Base-by-base conservation (phyloP, 2,797 vertebrate species). In the Pachyuromys duprasi region DNA sequence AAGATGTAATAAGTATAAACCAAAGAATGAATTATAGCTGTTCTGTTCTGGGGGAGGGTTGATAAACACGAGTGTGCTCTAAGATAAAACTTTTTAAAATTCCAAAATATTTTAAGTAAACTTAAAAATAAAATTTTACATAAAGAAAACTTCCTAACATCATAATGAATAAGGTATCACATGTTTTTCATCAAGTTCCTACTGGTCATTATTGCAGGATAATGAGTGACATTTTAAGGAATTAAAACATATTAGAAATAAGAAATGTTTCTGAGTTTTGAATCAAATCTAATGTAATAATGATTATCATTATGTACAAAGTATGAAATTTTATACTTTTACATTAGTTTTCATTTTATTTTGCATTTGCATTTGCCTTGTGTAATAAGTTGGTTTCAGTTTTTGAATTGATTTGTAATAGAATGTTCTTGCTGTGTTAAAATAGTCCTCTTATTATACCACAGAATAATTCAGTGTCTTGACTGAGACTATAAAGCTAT, bases 261-360 rank as follows among this genome's bases (percentile, higher is more conserved):
- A 82, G 92, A 94, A 96, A 96, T 49, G 79, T 81, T 95, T 93
- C 63, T 91, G 83, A 96, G 86, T 74, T 93, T 74, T 92, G 75
- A 96, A 96, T 95, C 96, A 80, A 88, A 69, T 96, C 53, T 97
- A 97, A 97, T 96, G 36, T 86, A 96, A 95, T 97, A 97, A 96
- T 97, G 69, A 97, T 94, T 87, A 97, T 96, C 65, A 97, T 97
- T 96, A 97, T 72, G 36, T 79, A 69, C 45, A 93, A 95, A 91
- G 81, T 70, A 86, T 95, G 75, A 87, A 96, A 96, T 97, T 95
- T 96, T 96, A 86, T 86, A 36, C 95, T 96, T 96, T 96, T 90
- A 42, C 57, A 72, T 95, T 96, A 89, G 86, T 93, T 97, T 79
- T 89, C 94, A 94, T 90, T 96, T 60, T 65, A 70, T 89, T 97